Evolutionary conservation across 2,113 vertebrate species (phyloP), one percentile per base, ranked within the genome.

Genomic region (Todiramphus chloris): DNA sequence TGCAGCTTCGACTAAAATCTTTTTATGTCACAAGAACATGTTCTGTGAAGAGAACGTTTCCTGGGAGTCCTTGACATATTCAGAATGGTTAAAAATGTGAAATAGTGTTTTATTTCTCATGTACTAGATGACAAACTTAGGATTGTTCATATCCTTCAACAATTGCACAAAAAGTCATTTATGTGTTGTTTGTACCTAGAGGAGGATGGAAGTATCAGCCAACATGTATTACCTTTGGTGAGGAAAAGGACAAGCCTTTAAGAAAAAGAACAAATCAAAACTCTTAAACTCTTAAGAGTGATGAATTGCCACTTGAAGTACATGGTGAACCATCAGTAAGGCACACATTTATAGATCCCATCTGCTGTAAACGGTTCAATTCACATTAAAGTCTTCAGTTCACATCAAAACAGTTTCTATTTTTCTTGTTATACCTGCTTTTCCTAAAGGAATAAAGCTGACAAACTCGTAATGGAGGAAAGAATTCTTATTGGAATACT

Each of bases 361-460:
- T 90, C 68, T 94, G 10, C 58, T 76, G 0, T 78, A 76, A 81
- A 88, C 83, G 35, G 6, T 88, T 90, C 48, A 50, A 13, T 78
- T 88, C 80, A 56, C 39, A 30, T 68, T 82, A 0, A 82, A 48
- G 80, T 87, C 43, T 81, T 37, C 53, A 63, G 37, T 93, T 95
- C 14, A 7, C 68, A 72, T 85, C 60, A 69, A 68, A 83, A 59
- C 33, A 25, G 83, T 93, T 95, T 90, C 11, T 86, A 67, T 88
- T 92, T 94, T 63, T 78, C 55, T 67, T 67, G 75, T 94, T 91
- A 74, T 87, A 80, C 9, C 25, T 60, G 20, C 53, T 95, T 94
- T 73, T 66, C 64, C 35, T 77, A 14, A 90, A 89, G 64, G 31
- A 89, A 55, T 69, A 33, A 62, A 91, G 21, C 55, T 93, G 68